These are phyloP conservation scores for Phalanger gymnotis DNA, from an alignment of 2,797 vertebrate species.

Conservation along the genomic window DNA sequence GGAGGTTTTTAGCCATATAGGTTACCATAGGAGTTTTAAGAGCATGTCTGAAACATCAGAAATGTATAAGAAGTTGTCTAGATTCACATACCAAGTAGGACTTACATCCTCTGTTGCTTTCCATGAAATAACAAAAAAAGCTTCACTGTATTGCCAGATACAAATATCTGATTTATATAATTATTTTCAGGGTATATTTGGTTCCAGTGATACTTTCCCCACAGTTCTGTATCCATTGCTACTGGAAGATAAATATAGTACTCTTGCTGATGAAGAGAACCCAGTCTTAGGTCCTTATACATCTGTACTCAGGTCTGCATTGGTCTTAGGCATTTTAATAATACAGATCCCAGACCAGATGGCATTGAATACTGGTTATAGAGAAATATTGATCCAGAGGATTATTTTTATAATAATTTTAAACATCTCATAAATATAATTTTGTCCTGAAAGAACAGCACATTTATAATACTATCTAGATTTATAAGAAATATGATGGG, in stretches of 20 bases:
- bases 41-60: not conserved
- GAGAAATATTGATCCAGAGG: no score
- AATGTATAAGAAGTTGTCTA: not conserved
- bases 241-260: no score
- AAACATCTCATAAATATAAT: not conserved
- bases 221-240: no score
- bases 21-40: not conserved
- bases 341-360: not conserved
- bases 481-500: not conserved
- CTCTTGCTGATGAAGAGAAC: not conserved
- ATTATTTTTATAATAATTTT: not conserved
- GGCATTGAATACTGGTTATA: not conserved
- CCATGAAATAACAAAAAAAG: not conserved
- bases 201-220: no score
- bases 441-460: not conserved
- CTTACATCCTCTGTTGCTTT: not conserved
- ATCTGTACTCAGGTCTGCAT: not conserved
- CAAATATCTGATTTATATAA: not conserved
- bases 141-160: not conserved
- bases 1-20: not conserved
- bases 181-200: no score
- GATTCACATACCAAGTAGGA: not conserved
- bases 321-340: not conserved
- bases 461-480: not conserved
- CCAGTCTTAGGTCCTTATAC: not conserved